phyloP scores from a whole-genome alignment of 1,140 invertebrate genomes.

The Drosophila truncata region DNA sequence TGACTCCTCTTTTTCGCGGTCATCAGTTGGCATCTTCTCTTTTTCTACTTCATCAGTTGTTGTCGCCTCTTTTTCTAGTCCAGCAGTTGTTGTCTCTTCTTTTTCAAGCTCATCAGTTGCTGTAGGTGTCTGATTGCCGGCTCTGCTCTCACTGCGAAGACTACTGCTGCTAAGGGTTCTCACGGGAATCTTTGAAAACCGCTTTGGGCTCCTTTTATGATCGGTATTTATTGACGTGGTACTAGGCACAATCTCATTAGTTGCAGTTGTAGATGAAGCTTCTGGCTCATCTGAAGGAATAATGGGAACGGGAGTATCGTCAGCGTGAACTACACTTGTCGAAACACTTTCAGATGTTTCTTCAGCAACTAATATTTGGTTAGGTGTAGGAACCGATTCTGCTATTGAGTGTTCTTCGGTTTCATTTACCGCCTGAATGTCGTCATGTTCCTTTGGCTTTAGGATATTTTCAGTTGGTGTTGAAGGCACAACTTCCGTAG shows the following conservation, averaged over 20 bases:
- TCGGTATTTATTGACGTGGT: neutral
- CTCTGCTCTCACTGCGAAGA: slow-evolving; percentile 60
- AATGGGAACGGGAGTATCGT: too few species aligned
- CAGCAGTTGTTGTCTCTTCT: neutral
- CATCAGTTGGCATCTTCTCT: neutral
- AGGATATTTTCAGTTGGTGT: neutral
- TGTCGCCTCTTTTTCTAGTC: neutral
- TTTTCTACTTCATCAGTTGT: neutral
- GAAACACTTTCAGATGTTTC: neutral
- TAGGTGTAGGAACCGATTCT: neutral
- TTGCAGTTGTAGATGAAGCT: neutral
- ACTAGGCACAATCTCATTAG: neutral
- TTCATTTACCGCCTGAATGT: neutral
- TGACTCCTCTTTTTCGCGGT: neutral
- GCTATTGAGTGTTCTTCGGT: neutral
- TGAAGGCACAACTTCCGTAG: too few species aligned
- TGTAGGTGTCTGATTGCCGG: slow-evolving; percentile 26
- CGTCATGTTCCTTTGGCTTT: neutral
- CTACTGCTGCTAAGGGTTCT: slow-evolving; percentile 61
- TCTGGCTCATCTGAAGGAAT: too few species aligned
- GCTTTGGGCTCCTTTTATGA: slow-evolving; percentile 43
- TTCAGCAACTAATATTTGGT: neutral
- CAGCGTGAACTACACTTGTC: neutral
- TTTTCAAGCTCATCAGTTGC: slow-evolving; percentile 7
- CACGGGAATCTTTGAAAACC: slow-evolving; percentile 73